Conservation (phyloP, 2,113 vertebrate genomes). For the Rhinoderma darwinii region DNA sequence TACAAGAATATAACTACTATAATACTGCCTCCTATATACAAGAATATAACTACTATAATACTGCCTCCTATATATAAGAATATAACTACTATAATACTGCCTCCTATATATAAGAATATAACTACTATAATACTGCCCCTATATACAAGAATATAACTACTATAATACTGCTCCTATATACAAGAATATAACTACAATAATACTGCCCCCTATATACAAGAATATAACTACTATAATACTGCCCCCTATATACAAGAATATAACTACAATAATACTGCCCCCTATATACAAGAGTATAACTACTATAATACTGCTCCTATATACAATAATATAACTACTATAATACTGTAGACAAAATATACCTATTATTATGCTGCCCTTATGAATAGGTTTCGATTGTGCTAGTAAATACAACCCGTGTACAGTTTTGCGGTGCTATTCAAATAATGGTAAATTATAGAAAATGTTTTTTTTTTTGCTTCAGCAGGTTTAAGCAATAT, state of each 20-base stretch:
- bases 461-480: neutral
- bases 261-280: neutral
- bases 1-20: constrained; percentile 2
- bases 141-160: neutral
- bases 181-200: neutral
- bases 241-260: neutral
- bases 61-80: neutral
- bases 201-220: neutral
- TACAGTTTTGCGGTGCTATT: neutral
- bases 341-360: neutral
- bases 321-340: neutral
- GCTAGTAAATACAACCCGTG: neutral
- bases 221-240: constrained; percentile 7
- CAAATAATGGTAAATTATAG: neutral
- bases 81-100: neutral
- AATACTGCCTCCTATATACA: neutral
- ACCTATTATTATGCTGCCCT: neutral
- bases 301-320: neutral
- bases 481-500: neutral
- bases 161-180: neutral
- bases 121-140: constrained; percentile 1
- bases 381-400: no score
- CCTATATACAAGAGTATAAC: neutral
- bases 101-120: neutral
- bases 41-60: neutral